Evolutionary conservation across 2,888 invertebrate species (phyloP), one percentile per base, ranked within the genome.

Genomic region (Mongoloraphidia duomilia): DNA sequence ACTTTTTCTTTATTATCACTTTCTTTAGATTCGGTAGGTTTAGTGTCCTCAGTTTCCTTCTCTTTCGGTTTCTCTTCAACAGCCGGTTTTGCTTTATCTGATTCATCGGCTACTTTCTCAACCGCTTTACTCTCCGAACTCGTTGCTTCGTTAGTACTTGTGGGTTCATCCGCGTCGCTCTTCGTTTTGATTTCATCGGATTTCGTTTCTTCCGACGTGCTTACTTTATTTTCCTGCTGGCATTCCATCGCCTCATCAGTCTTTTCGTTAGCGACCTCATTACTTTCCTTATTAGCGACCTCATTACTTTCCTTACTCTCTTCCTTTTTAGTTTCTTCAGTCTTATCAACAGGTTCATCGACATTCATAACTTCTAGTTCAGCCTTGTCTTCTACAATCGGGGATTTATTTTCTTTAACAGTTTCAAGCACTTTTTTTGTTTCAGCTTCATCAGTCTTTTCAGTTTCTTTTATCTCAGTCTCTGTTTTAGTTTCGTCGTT

Each of bases 1-100:
- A 50, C 44, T 41, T 50, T 44, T 49, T 52, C 51, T 38, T 50
- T 52, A 26, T 40, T 46, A 47, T 46, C 52, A 36, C 36, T 47
- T 26, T 40, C 17, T 33, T 26, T 36, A 13, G 69, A 68, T 53
- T 70, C 69, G 56, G 64, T 69, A 4, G 57, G 58, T 56, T 67
- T 69, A 50, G 69, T 70, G 9, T 64, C 63, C 57, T 70, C 69
- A 64, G 69, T 67, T 1, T 62, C 60, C 57, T 70, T 70, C 59
- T 70, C 70, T 10, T 63, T 49, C 50, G 35, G 39, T 35, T 46
- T 49, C 49, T 14, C 40, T 49, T 40, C 48, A 41, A 11, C 40
- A 13, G n/a, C 10, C 12, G 14, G 13, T 11, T 50, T 41, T 33
- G 38, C 9, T 49, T 41, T 39, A 36, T 51, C 26, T 45, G 4